Conservation (phyloP, 2,888 invertebrate genomes). For the Dynastes grantii region DNA sequence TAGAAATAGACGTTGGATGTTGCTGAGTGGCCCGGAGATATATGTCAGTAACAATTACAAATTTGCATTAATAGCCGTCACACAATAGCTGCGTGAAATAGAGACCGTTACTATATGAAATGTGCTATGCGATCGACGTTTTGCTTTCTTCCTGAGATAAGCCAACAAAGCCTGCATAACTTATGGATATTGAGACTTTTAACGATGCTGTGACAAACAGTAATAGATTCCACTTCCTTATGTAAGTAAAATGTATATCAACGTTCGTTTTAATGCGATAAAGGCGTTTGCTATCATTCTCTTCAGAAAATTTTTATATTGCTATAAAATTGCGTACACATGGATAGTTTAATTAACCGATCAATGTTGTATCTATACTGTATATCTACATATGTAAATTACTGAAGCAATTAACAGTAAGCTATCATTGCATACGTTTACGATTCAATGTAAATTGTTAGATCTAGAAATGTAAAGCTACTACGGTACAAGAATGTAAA, state of each 20-base stretch:
- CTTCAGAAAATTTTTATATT: neutral
- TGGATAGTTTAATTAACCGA: too few relatives aligned
- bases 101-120: slow-evolving; percentile 40
- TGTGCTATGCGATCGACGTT: neutral
- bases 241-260: neutral
- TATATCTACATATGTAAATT: too few relatives aligned
- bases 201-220: slow-evolving; percentile 15
- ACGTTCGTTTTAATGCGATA: neutral
- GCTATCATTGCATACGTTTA: too few relatives aligned
- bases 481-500: too few relatives aligned
- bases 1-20: neutral
- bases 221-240: slow-evolving; percentile 17
- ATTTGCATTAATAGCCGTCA: slow-evolving; percentile 45
- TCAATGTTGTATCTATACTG: too few relatives aligned
- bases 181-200: slow-evolving; percentile 13
- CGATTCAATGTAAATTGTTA: too few relatives aligned
- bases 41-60: slow-evolving; percentile 46
- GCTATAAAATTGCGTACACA: too few relatives aligned
- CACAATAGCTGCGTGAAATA: slow-evolving; percentile 24
- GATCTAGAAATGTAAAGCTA: too few relatives aligned
- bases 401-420: too few relatives aligned
- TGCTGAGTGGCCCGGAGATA: slow-evolving; percentile 32
- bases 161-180: slow-evolving; percentile 32
- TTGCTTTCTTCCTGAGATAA: slow-evolving; percentile 21
- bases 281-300: neutral